Conservation (phyloP, 37 sponge, comb jelly and placozoan genomes). For the Cladorhizidae sp. region DNA sequence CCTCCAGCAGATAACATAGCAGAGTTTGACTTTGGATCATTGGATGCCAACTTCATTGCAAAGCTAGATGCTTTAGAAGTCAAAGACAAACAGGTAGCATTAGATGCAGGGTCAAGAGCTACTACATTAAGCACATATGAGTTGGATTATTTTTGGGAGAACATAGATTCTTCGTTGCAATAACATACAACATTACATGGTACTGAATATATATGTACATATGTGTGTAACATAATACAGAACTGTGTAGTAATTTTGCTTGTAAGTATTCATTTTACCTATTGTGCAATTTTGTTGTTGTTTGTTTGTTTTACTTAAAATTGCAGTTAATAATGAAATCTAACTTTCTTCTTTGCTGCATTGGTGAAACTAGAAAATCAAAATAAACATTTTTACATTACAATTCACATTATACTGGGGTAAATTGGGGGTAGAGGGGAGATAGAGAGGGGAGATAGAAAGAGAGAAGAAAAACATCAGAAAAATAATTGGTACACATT, state of each 20-base stretch:
- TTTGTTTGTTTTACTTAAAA: too few species aligned
- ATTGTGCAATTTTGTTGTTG: neutral
- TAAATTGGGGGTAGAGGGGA: too few species aligned
- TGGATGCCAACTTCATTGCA: constrained; percentile 31
- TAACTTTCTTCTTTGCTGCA: constrained; percentile 53
- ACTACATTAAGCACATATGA: constrained; percentile 18
- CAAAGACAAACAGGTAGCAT: neutral
- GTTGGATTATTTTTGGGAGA: constrained; percentile 35
- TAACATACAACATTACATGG: too few species aligned
- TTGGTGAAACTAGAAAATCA: constrained; percentile 36
- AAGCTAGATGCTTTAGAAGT: constrained; percentile 15
- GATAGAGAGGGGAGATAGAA: too few species aligned
- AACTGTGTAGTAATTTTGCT: neutral
- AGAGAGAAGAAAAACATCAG: too few species aligned
- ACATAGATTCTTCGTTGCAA: constrained; percentile 22
- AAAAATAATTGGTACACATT: too few species aligned
- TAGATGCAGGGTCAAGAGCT: neutral
- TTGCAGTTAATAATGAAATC: constrained; percentile 47
- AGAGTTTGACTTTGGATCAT: constrained; percentile 26
- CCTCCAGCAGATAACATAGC: neutral
- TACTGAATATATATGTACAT: constrained; percentile 5
- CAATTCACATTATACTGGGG: too few species aligned
- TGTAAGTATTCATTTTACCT: neutral
- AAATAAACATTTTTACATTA: too few species aligned
- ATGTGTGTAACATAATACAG: neutral